Evolutionary conservation across 2,113 vertebrate genomes (phyloP), one percentile per base, ranked within the genome.

Genomic region (Corythornis cristatus): DNA sequence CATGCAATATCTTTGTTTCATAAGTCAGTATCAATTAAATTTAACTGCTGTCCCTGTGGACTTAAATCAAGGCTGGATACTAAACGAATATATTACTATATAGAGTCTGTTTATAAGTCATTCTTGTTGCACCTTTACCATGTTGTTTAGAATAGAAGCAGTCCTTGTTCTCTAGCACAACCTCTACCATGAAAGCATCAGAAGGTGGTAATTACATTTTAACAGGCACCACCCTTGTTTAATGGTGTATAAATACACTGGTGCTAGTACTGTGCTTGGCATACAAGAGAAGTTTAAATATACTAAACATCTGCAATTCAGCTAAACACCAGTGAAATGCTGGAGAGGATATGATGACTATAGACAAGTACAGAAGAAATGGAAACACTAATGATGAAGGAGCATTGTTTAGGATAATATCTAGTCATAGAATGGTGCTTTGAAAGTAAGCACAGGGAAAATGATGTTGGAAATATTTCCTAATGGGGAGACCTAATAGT

Each of bases 161-260:
- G 58, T 23, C 72, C 72, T 87, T 88, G 51, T 85, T 93, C 60
- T 76, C n/a, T 4, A 43, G 68, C 46, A 76, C 53, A 86, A 10
- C 50, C 25, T 91, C 70, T 37, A 67, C 46, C 21, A 62, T 14
- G 81, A 89, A 96, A 81, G 40, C 51, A 68, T 21, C 72, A 88
- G 83, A 79, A 88, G 73, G 90, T 93, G 93, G 28, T 77, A 81
- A 89, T 90, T 92, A 51, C 29, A 42, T 74, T 87, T 87, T 58
- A 89, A 86, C 68, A 74, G 93, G 66, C 76, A 11, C 61, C 76
- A 60, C 90, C 93, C 86, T 70, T 70, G 22, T 92, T 93, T 92
- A 87, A 86, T 23, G 33, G n/a, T 29, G 62, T 66, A 13, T 54
- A 92, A 96, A 94, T 72, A 91, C 29, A 60, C 54, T 35, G 21